Conservation (phyloP, 2,113 vertebrate species). For the Callithrix jacchus region DNA sequence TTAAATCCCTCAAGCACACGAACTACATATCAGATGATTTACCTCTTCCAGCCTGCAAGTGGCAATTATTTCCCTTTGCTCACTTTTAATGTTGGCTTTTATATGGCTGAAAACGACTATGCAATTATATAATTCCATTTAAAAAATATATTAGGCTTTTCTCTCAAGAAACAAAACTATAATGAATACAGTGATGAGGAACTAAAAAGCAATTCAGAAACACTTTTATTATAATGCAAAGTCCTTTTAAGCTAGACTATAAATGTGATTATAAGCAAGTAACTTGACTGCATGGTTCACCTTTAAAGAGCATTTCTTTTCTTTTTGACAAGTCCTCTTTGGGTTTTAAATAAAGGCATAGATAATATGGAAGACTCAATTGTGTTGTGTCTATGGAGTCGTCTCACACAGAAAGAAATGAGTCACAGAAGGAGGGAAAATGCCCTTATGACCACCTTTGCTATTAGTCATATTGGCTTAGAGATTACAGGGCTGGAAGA, state of each 20-base stretch:
- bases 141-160: constrained; percentile 12
- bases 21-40: constrained; percentile 32
- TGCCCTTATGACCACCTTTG: too few relatives aligned
- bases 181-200: constrained; percentile 56
- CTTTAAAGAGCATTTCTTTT: background rate
- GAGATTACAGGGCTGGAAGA: background rate
- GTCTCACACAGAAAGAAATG: background rate
- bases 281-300: background rate
- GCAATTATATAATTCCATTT: constrained; percentile 59
- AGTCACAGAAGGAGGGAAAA: background rate
- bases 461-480: background rate
- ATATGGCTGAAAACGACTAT: constrained; percentile 44
- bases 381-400: background rate
- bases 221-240: constrained; percentile 41
- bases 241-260: background rate
- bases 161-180: constrained; percentile 60
- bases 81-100: constrained; percentile 47
- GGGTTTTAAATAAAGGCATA: constrained; percentile 30
- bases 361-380: background rate
- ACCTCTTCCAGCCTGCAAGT: background rate
- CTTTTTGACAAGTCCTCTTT: background rate
- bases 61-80: constrained; percentile 45
- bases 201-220: constrained; percentile 57
- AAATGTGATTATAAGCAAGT: background rate
- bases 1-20: constrained; percentile 40